Base-by-base conservation (phyloP, 2,888 invertebrate species). In the Ophion ellenae region DNA sequence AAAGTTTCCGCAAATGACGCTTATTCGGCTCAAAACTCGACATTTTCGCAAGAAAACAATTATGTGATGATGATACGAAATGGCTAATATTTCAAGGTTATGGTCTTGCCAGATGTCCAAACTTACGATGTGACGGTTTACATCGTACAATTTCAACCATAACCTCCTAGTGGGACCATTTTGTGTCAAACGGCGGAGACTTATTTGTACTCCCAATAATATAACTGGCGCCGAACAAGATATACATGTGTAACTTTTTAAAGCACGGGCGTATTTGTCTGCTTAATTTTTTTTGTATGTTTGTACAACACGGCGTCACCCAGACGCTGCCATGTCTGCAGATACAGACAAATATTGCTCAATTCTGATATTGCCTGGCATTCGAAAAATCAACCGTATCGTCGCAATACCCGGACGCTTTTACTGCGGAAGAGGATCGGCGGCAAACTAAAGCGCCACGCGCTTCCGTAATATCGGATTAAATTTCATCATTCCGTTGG, bases 401-500 rank as follows among this genome's bases (percentile, higher is more conserved):
- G 36, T 45, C 9, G 20, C 53, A 9, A 36, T 66, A 53, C 64
- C 14, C n/a, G 57, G 57, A 76, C 20, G 61, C 63, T 47, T 61
- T 67, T 79, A 24, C 32, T 24, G 64, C 73, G 78, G 75, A 80
- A 84, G 76, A 64, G 82, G 63, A 82, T 63, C 70, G 75, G 61
- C 81, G 76, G 36, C 75, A 69, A 47, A 59, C 61, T 59, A 67
- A 45, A 36, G 28, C 20, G 64, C 7, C 2, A 61, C 79, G 70
- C 74, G 74, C 69, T 83, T 78, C 78, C 80, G 66, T 66, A 73
- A 77, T 76, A 61, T 20, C 36, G 45, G 76, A 84, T 76, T 67
- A 45, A 84, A 71, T 84, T 81, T 81, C 84, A 84, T 84, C 80
- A 84, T 76, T 76, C 73, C 20, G 7, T 47, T 47, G 47, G 14